Conservation (phyloP, 2,888 invertebrate species). For the Drosophila tripunctata region DNA sequence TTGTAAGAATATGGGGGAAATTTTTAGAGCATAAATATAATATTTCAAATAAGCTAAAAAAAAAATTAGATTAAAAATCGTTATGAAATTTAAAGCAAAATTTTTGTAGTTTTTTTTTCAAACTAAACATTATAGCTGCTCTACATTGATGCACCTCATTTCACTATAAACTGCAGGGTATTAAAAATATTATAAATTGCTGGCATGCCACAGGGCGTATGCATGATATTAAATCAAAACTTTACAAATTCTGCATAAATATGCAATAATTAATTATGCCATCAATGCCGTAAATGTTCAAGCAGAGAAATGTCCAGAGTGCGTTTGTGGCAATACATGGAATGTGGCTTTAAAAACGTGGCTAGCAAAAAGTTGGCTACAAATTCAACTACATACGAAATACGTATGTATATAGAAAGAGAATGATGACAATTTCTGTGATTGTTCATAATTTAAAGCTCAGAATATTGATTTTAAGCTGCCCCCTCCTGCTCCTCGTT, state of each 20-base stretch:
- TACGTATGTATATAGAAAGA: neutral
- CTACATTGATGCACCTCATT: too few species aligned
- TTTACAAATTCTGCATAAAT: conserved; percentile 20
- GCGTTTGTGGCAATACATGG: neutral
- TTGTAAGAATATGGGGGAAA: too few species aligned
- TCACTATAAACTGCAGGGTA: neutral
- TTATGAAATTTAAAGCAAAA: too few species aligned
- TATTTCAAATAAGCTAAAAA: too few species aligned
- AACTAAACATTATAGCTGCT: too few species aligned
- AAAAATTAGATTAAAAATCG: too few species aligned
- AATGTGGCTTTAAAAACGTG: neutral
- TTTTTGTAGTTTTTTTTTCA: too few species aligned
- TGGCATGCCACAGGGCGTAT: conserved; percentile 37
- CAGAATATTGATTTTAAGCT: conserved; percentile 43
- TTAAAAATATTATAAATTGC: neutral
- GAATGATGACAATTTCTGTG: conserved; percentile 15
- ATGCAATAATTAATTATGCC: conserved; percentile 23
- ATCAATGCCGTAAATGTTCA: conserved; percentile 17
- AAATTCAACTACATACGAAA: neutral
- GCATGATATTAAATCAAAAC: conserved; percentile 21
- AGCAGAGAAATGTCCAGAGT: too few species aligned
- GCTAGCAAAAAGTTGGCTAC: neutral
- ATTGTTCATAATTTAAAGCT: conserved; percentile 50
- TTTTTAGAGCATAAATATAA: too few species aligned
- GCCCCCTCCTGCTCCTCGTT: neutral